Percentiles rank a stretch among this genome's conserved stretches.
phyloP scores from a whole-genome alignment of 2,113 vertebrate species.

The Notarius quadriscutis region DNA sequence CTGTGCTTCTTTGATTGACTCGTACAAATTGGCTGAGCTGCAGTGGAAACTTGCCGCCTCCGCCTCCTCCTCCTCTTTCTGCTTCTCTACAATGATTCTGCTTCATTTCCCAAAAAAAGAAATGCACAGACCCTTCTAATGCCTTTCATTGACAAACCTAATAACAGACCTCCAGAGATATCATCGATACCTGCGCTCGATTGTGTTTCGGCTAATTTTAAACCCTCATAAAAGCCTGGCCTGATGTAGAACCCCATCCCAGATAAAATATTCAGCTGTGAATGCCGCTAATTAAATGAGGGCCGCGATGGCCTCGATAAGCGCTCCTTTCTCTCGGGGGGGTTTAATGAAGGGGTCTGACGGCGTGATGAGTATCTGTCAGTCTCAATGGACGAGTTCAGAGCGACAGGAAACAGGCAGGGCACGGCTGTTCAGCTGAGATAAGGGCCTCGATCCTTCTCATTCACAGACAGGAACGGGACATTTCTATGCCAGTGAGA shows the following conservation, averaged over 20 bases:
- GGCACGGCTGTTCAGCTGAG: slow-evolving; percentile 59
- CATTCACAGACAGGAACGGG: slow-evolving; percentile 39
- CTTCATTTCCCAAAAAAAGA: slow-evolving; percentile 2
- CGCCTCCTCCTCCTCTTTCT: neutral
- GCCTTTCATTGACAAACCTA: slow-evolving; percentile 19
- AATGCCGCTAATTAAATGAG: slow-evolving; percentile 71
- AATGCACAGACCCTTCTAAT: slow-evolving; percentile 18
- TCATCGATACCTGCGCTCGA: slow-evolving; percentile 15
- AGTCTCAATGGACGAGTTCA: slow-evolving; percentile 59
- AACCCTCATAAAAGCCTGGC: slow-evolving; percentile 11
- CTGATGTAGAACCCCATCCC: neutral
- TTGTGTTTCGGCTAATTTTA: slow-evolving; percentile 32
- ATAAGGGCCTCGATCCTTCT: slow-evolving; percentile 60
- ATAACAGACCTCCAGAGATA: slow-evolving; percentile 36
- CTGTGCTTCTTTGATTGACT: slow-evolving; percentile 17
- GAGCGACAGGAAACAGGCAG: slow-evolving; percentile 47
- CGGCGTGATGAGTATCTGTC: slow-evolving; percentile 75
- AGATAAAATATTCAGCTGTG: slow-evolving; percentile 44
- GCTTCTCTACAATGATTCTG: neutral
- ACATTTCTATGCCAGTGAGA: neutral
- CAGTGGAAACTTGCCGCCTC: slow-evolving; percentile 1
- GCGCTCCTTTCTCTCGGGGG: slow-evolving; percentile 66
- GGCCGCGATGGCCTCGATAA: slow-evolving; percentile 64
- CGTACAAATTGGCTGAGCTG: slow-evolving; percentile 8
- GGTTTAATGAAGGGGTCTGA: slow-evolving; percentile 75